Base-by-base conservation (phyloP, 2,113 vertebrate species). In the Hydrochoerus hydrochaeris region DNA sequence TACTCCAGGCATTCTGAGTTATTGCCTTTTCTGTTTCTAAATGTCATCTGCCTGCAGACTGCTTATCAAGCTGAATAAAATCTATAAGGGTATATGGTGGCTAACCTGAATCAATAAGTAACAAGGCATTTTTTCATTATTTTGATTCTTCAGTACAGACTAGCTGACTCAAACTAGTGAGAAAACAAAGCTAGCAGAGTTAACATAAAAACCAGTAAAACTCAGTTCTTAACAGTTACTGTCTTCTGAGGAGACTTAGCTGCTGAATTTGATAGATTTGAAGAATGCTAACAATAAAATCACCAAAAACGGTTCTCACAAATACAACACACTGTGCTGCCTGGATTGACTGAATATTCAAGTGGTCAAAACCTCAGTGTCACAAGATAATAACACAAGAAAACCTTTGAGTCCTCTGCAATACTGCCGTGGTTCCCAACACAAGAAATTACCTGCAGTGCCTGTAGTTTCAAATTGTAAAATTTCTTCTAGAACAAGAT, bases 221-320 rank as follows among this genome's bases (percentile, higher is more conserved):
- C 49, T 52, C 52, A 54, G 22, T 75, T 82, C 41, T 85, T 69
- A 88, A 46, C 20, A 11, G 17, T 30, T 22, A 85, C 30, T 6
- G 17, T 1, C 46, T 94, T 91, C 89, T 35, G 35, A 90, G 9
- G 46, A 96, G 88, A 71, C 12, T 26, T 32, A 69, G 58, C 57
- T 69, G 57, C 24, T 92, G 38, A 38, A 57, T 87, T 73, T 38
- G 62, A 90, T 86, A 49, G 69, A 77, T 13, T 57, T 67, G 52
- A 89, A 88, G 41, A 90, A 77, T 32, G 41, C 60, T 35, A 88
- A 77, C 38, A 82, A 65, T n/a, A 90, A 86, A 86, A 88, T 14
- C 13, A 17, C 63, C 65, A 24, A 82, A 38, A 38, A 38, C 1
- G 2, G 7, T 63, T 87, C 58, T 94, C 62, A 49, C 60, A 85